Evolutionary conservation across 2,888 invertebrate species (phyloP).

Genomic region (Psylliodes chrysocephalus): DNA sequence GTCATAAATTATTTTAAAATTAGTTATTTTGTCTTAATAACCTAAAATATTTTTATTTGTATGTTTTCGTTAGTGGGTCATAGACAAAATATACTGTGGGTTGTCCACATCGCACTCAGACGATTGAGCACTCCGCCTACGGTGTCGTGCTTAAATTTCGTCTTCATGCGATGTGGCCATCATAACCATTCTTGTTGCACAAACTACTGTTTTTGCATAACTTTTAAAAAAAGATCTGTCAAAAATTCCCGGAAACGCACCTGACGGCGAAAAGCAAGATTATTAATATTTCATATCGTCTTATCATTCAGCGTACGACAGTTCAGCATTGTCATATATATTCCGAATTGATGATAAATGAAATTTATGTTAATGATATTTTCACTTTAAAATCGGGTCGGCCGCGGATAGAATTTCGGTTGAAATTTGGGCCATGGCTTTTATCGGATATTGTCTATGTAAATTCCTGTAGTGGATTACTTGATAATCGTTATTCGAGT

Average conservation of each 20-base stretch:
- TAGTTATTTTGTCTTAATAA: no score
- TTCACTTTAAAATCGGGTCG: conserved; percentile 38
- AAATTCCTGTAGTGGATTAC: conserved; percentile 9
- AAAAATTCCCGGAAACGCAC: conserved; percentile 12
- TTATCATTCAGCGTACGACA: conserved; percentile 24
- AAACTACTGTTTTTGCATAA: no score
- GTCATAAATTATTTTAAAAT: no score
- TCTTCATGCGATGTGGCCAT: no score
- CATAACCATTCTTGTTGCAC: no score
- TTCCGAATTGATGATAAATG: conserved; percentile 40
- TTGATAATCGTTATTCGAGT: conserved; percentile 16
- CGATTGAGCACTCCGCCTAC: no score
- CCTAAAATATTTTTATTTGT: no score
- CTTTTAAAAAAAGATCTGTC: no score
- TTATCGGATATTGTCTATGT: conserved; percentile 14
- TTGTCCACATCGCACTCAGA: no score
- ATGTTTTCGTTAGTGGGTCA: no score
- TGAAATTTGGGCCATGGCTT: conserved; percentile 17
- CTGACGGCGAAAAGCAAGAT: conserved; percentile 21
- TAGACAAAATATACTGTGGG: no score
- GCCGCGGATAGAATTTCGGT: conserved; percentile 5
- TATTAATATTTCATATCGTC: conserved; percentile 43
- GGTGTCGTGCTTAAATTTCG: no score
- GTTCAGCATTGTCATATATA: conserved; percentile 38
- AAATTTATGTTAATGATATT: conserved; percentile 46